A percentile compares a stretch with the other conserved stretches of the same genome.
phyloP scores from a whole-genome alignment of 2,113 vertebrate species.

The Cyprinodon variegatus region DNA sequence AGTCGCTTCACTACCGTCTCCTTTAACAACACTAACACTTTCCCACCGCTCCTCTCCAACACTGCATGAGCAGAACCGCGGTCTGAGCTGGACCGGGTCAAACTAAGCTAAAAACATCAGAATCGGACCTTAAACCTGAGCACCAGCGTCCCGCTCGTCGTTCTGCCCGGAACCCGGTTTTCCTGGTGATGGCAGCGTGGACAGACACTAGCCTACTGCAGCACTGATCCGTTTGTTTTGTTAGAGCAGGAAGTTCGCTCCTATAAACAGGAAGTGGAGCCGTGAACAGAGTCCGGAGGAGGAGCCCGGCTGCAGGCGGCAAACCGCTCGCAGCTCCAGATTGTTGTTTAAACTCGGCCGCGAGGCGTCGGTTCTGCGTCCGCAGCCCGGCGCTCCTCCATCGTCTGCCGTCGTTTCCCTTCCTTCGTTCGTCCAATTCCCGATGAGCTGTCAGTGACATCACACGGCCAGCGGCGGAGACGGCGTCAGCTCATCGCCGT shows the following conservation, averaged over 20 bases:
- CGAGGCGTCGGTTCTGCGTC: not conserved
- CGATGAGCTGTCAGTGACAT: constrained; percentile 25
- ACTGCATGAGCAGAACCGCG: not conserved
- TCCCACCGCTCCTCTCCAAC: not conserved
- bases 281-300: constrained; percentile 15
- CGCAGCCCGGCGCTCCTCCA: constrained; percentile 1
- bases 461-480: constrained; percentile 31
- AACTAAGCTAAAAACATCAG: not conserved
- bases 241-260: not conserved
- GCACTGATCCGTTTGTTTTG: not conserved
- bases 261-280: constrained; percentile 28
- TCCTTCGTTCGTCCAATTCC: constrained; percentile 8
- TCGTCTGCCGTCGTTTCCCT: constrained; percentile 37
- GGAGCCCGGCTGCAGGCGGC: not conserved
- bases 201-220: not conserved
- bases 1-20: not conserved
- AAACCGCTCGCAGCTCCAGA: not conserved
- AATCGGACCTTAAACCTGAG: not conserved
- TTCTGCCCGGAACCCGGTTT: not conserved
- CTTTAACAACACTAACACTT: not conserved
- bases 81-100: not conserved
- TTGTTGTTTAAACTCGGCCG: not conserved
- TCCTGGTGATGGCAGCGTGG: not conserved
- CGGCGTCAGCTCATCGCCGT: not conserved
- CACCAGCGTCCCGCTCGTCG: not conserved